These are phyloP conservation scores for Ophiothrix spiculata DNA, from an alignment of 35 echinoderm and acorn worm genomes.

Conservation along the genomic window DNA sequence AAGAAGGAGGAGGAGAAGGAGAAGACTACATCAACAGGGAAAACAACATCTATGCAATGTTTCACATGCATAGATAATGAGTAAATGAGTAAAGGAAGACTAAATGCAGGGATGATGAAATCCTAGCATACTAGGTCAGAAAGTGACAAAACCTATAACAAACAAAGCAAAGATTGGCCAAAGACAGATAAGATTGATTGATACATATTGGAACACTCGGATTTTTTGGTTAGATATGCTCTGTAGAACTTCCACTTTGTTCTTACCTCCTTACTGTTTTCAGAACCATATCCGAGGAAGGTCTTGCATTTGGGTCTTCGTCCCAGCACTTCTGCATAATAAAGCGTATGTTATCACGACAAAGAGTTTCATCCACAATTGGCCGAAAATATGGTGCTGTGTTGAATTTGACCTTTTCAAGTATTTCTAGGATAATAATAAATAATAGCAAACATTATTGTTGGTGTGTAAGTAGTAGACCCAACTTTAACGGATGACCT, in stretches of 20 bases:
- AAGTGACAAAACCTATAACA: too few species aligned
- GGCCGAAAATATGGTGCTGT: background rate
- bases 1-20: too few species aligned
- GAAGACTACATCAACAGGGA: too few species aligned
- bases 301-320: background rate
- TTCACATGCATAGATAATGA: background rate
- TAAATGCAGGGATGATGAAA: background rate
- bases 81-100: background rate
- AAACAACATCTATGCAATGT: too few species aligned
- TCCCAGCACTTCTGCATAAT: background rate
- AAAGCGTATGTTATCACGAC: background rate
- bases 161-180: background rate
- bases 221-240: background rate
- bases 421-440: background rate
- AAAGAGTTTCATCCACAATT: background rate
- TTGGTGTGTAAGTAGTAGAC: background rate
- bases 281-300: background rate
- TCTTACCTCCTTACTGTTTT: background rate
- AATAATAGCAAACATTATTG: background rate
- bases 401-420: constrained; percentile 1
- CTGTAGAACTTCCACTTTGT: background rate
- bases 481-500: background rate
- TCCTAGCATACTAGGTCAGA: too few species aligned
- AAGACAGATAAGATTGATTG: background rate
- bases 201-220: background rate